These are phyloP conservation scores for Ligdia adustata DNA, from an alignment of 2,888 invertebrate genomes.

Conservation along the genomic window DNA sequence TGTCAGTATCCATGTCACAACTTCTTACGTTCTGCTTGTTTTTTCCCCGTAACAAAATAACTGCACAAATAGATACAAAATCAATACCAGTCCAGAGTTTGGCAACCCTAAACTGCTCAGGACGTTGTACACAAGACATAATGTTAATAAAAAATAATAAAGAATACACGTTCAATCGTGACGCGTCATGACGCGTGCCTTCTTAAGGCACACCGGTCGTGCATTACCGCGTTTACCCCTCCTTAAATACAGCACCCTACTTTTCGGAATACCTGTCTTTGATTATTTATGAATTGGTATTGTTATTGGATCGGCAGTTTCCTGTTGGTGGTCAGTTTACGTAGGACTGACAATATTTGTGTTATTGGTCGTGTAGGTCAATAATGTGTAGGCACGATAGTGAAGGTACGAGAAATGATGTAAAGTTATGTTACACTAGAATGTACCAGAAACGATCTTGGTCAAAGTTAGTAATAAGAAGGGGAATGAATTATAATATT, in stretches of 20 bases:
- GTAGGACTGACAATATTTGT: constrained; percentile 2
- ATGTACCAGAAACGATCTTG: too few relatives aligned
- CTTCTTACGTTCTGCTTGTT: too few relatives aligned
- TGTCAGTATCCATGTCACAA: too few relatives aligned
- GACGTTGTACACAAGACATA: neutral
- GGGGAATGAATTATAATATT: too few relatives aligned
- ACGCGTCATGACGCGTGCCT: constrained; percentile 21
- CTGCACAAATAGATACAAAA: neutral
- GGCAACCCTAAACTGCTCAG: neutral
- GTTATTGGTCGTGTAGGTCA: constrained; percentile 10
- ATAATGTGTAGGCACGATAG: neutral
- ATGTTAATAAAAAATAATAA: constrained; percentile 28
- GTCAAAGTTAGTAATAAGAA: too few relatives aligned
- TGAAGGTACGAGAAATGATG: too few relatives aligned
- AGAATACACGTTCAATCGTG: constrained; percentile 19
- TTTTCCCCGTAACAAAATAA: too few relatives aligned
- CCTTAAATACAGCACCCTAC: too few relatives aligned
- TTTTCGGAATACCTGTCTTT: constrained; percentile 14
- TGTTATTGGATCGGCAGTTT: constrained; percentile 4
- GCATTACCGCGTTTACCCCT: constrained; percentile 5
- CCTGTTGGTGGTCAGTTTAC: constrained; percentile 2
- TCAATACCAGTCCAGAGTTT: neutral
- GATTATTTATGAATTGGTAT: constrained; percentile 2
- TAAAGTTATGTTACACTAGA: too few relatives aligned
- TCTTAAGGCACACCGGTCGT: constrained; percentile 22